Percentiles rank a stretch among this genome's conserved stretches.
Conservation (phyloP, 2,113 vertebrate genomes). For the Panurus biarmicus region DNA sequence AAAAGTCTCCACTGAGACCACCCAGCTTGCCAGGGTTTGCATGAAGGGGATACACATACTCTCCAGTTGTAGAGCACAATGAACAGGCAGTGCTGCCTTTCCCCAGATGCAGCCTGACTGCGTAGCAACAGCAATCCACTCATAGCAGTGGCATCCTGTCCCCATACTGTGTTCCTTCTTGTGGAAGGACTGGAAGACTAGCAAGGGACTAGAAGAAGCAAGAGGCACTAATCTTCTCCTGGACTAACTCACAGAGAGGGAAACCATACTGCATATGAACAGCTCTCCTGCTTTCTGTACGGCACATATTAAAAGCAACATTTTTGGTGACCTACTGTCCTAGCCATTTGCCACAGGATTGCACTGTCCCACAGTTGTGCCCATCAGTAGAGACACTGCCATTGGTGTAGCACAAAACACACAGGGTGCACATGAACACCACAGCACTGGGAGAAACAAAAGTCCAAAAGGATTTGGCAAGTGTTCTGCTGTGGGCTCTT, state of each 20-base stretch:
- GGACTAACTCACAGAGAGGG: not conserved
- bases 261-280: not conserved
- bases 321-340: not conserved
- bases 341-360: not conserved
- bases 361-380: not conserved
- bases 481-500: not conserved
- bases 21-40: not conserved
- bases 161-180: not conserved
- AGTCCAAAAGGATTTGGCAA: not conserved
- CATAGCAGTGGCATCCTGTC: not conserved
- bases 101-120: not conserved
- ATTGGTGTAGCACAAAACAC: not conserved
- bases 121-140: not conserved
- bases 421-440: not conserved
- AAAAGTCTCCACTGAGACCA: constrained; percentile 16
- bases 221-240: not conserved
- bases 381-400: fast-evolving
- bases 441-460: not conserved
- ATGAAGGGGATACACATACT: not conserved
- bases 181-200: not conserved
- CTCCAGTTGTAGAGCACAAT: not conserved
- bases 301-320: not conserved
- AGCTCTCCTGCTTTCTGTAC: not conserved
- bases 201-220: not conserved
- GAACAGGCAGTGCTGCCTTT: not conserved